Percentiles rank a stretch among this genome's conserved stretches.
Conservation (phyloP, 2,888 invertebrate species). For the Hyposoter dolosus region DNA sequence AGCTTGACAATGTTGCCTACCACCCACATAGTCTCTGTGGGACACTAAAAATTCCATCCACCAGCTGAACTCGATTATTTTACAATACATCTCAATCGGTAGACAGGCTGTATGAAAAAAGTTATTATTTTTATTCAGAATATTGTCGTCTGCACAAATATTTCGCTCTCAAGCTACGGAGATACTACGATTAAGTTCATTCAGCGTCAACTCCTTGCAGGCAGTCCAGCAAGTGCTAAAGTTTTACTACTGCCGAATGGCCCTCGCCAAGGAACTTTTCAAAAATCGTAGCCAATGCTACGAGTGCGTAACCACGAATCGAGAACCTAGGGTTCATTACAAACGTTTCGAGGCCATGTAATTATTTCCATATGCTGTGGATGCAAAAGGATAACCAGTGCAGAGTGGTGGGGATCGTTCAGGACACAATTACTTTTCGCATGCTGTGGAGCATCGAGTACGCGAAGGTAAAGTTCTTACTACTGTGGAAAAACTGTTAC, state of each 20-base stretch:
- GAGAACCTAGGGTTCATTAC: no score
- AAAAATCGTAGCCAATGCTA: no score
- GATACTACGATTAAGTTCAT: neutral
- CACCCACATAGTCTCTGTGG: neutral
- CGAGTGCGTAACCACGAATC: no score
- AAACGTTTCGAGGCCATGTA: no score
- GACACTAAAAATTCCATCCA: conserved; percentile 3
- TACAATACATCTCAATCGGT: neutral
- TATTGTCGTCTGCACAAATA: neutral
- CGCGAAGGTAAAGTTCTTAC: neutral
- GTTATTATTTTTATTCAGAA: neutral
- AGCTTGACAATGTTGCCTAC: conserved; percentile 21
- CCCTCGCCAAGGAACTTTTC: no score
- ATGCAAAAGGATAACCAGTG: no score
- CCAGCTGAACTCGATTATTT: conserved; percentile 22
- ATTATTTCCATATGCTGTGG: no score
- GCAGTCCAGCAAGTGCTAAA: neutral
- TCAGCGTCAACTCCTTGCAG: neutral
- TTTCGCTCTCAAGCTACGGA: neutral
- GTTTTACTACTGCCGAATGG: neutral
- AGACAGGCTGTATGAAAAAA: neutral
- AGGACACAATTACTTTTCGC: no score
- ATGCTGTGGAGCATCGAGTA: neutral
- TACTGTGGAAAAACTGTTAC: neutral
- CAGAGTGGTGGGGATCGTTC: no score